Base-by-base conservation (phyloP, 2,797 vertebrate genomes). In the Onychomys arenicola region DNA sequence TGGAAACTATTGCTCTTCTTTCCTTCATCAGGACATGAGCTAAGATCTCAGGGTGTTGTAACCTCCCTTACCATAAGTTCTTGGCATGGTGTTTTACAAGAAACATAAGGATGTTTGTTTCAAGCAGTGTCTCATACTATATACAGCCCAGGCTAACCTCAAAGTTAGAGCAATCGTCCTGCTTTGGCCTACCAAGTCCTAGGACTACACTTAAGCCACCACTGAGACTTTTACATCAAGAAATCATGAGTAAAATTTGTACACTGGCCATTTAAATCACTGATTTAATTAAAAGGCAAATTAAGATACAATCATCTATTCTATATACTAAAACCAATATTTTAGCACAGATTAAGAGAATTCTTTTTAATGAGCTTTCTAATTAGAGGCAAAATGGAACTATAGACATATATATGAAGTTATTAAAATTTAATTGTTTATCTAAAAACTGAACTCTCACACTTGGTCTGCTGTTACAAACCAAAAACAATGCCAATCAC, bases 371-470 rank as follows among this genome's bases (percentile, higher is more conserved):
- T 55, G n/a, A 91, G 12, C 80, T 82, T 87, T 96, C 27, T 59
- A 78, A 87, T 57, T 77, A 88, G 63, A 96, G 93, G 14, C 57
- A 27, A 93, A 90, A 95, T 16, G 61, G 43, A 92, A 86, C 67
- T 93, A 55, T 34, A 94, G 46, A 46, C n/a, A 86, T 25, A 63
- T 52, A 96, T 14, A 86, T 49, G 27, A 93, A 86, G 81, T 91
- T 92, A 95, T 85, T 91, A 32, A 95, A 90, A 75, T 49, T 93
- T 49, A 76, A 14, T 65, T 93, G 32, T 91, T 96, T 89, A 95
- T 80, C 46, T 93, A 73, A 93, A 96, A 82, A 78, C 25, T 73
- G 5, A 23, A 89, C 49, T 88, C 37, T 91, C 29, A 77, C 29
- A 69, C 34, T 90, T 77, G 37, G 32, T 90, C 32, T 92, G 40